Base-by-base conservation (phyloP, 2,797 vertebrate species). In the Coregonus sp. region DNA sequence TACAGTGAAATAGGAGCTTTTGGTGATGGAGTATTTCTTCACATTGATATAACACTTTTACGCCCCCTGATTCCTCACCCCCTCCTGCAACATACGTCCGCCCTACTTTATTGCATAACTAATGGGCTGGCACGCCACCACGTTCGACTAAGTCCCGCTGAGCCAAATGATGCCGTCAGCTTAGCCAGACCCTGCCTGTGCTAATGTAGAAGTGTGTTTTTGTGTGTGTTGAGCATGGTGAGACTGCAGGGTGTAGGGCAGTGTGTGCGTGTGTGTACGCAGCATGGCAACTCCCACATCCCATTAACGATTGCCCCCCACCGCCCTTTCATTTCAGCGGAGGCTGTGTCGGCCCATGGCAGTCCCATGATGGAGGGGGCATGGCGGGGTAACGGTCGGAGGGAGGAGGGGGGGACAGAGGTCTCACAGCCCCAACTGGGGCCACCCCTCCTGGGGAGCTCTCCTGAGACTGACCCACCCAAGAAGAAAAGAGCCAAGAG, bases 301-400 rank as follows among this genome's bases (percentile, higher is more conserved):
- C 9, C 2, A 3, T 47, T 63, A 63, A 37, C 35, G 1, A 15
- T 74, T 35, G 35, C 33, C 9, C 59, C 77, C 66, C 7, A 15
- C 20, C 54, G 2, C 76, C 20, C 7, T 89, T 72, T 88, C 79
- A 61, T 93, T 92, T 86, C 90, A 92, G 90, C 83, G 73, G 85
- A 90, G 76, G 73, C 79, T 68, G 81, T 70, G 7, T 81, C 86
- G 65, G 56, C 84, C 77, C 70, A 73, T 79, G 80, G 35, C 29
- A 16, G 67, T 72, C 72, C 77, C 66, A 52, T 80, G 75, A 76
- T 59, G 56, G 76, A 81, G 69, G 83, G 40, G 18, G 3, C 29
- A 29, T 52, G 15, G 33, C 70, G 75, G 37, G 78, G 18, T 52
- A 20, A 5, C 63, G 75, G 78, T 72, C 81, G 15, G 18, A 35